Percentiles rank a stretch among this genome's conserved stretches.
These are phyloP conservation scores for Tenthredo notha DNA, from an alignment of 2,888 invertebrate genomes.

Conservation along the genomic window DNA sequence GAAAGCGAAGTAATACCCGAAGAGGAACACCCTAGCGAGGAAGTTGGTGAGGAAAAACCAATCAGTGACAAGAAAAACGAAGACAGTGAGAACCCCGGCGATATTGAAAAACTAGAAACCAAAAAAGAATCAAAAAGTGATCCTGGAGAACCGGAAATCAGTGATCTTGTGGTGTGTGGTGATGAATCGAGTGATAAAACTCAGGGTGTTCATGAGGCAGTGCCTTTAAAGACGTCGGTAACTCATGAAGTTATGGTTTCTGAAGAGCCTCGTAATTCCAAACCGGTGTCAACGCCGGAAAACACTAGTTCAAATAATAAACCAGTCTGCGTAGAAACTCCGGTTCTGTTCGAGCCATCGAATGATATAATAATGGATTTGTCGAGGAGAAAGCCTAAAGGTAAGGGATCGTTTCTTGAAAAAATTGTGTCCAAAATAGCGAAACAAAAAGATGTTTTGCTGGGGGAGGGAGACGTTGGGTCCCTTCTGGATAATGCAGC, in stretches of 20 bases:
- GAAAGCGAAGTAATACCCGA: slow-evolving; percentile 60
- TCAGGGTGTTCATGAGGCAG: slow-evolving; percentile 14
- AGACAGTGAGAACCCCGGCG: slow-evolving; percentile 43
- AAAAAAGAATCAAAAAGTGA: not conserved
- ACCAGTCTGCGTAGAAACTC: not conserved
- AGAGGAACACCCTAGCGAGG: slow-evolving; percentile 55
- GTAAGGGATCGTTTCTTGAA: slow-evolving; percentile 75
- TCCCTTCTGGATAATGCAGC: slow-evolving; percentile 68
- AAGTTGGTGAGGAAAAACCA: slow-evolving; percentile 51
- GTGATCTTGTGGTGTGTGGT: not conserved
- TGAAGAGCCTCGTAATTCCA: not conserved
- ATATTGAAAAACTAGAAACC: not conserved
- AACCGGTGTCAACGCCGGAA: not conserved
- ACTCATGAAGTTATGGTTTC: not conserved
- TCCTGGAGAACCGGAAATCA: not conserved
- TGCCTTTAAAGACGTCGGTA: not conserved
- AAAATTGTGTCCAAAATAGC: slow-evolving; percentile 77
- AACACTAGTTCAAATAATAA: not conserved
- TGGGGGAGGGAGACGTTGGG: slow-evolving; percentile 69
- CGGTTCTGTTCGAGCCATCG: slow-evolving; percentile 56
- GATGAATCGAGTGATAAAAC: not conserved
- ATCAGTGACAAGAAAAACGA: not conserved
- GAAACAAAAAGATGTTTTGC: slow-evolving; percentile 73
- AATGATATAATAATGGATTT: slow-evolving; percentile 75
- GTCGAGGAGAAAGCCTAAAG: slow-evolving; percentile 72